These are phyloP conservation scores for Neodiprion fabricii DNA, from an alignment of 1,140 invertebrate genomes.

Conservation along the genomic window DNA sequence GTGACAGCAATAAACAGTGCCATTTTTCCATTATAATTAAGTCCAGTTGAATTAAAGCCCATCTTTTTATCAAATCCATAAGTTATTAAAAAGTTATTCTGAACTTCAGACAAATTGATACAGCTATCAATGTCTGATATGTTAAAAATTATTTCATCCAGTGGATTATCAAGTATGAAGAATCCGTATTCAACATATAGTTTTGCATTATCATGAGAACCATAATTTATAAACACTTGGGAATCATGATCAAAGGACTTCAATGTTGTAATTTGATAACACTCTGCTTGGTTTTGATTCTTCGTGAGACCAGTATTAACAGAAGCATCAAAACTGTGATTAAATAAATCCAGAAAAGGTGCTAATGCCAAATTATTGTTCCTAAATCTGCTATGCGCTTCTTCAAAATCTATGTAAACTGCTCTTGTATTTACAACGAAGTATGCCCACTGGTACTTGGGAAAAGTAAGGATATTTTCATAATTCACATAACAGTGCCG, in stretches of 20 bases:
- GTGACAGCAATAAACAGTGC: conserved; percentile 51
- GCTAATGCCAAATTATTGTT: conserved; percentile 71
- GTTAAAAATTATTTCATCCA: conserved; percentile 66
- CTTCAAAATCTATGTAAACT: conserved; percentile 64
- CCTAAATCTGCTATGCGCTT: conserved; percentile 41
- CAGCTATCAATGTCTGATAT: conserved; percentile 56
- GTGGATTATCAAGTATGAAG: conserved; percentile 66
- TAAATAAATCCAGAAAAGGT: conserved; percentile 81
- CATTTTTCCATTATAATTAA: conserved; percentile 63
- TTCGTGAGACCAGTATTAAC: conserved; percentile 61
- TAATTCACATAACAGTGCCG: conserved; percentile 54
- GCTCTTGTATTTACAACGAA: conserved; percentile 80
- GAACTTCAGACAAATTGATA: conserved; percentile 44
- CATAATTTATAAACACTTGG: conserved; percentile 82
- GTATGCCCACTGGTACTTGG: conserved; percentile 67
- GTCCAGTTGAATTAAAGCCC: conserved; percentile 62
- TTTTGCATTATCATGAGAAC: conserved; percentile 71
- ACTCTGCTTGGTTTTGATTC: conserved; percentile 48
- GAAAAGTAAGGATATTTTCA: conserved; percentile 53
- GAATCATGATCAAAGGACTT: conserved; percentile 59
- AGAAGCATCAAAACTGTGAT: conserved; percentile 69
- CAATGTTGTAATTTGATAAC: conserved; percentile 65
- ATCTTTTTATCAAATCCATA: conserved; percentile 61
- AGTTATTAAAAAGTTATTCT: conserved; percentile 61
- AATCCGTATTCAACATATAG: conserved; percentile 81